phyloP scores from a whole-genome alignment of 1,140 invertebrate genomes.

The Propsilocerus akamusi region DNA sequence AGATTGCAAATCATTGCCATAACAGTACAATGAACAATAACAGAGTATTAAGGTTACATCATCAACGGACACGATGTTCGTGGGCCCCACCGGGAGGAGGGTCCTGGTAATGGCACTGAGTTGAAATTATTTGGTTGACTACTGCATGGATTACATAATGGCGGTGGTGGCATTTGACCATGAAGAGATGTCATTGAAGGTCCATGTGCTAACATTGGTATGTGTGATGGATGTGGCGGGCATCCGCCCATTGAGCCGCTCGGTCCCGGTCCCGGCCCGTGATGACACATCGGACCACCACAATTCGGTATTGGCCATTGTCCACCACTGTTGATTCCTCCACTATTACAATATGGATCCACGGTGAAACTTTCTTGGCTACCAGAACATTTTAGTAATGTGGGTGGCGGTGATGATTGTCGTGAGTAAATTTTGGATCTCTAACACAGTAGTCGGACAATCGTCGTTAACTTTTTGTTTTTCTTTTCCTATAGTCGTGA shows the following conservation, averaged over 20 bases:
- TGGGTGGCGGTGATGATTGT: conserved; percentile 21
- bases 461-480: conserved; percentile 6
- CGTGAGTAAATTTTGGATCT: conserved; percentile 23
- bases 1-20: too few relatives aligned
- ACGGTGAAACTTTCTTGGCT: conserved; percentile 27
- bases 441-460: background rate
- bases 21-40: too few relatives aligned
- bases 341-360: conserved; percentile 24
- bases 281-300: conserved; percentile 11
- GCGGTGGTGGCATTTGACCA: conserved; percentile 15
- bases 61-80: conserved; percentile 32
- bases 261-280: conserved; percentile 5
- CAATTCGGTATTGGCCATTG: conserved; percentile 8
- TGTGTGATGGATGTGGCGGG: conserved; percentile 16
- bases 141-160: conserved; percentile 24
- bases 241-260: conserved; percentile 2
- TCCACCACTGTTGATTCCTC: conserved; percentile 12
- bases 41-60: too few relatives aligned
- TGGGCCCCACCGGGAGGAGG: conserved; percentile 21
- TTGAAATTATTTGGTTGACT: conserved; percentile 13
- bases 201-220: conserved; percentile 21
- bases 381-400: conserved; percentile 25
- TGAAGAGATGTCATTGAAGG: background rate
- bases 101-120: conserved; percentile 11
- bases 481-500: too few relatives aligned